A percentile compares a stretch with the other conserved stretches of the same genome.
Evolutionary conservation across 2,888 invertebrate species (phyloP).

Genomic region (Stegana nigrithorax): DNA sequence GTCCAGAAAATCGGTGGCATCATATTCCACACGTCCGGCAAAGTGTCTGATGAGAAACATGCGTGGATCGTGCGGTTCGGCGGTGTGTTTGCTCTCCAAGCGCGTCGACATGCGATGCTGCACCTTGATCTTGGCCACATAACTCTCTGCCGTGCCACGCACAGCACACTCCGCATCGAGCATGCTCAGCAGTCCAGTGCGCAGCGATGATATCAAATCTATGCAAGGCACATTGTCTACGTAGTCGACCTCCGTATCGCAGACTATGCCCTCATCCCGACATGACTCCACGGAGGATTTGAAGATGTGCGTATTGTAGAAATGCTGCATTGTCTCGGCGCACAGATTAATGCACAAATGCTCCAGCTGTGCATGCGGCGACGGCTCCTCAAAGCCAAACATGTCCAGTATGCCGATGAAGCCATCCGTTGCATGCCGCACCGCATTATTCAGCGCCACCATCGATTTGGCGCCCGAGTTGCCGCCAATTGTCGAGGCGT

Average conservation of each 20-base stretch:
- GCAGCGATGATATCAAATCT: constrained; percentile 91
- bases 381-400: constrained; percentile 96
- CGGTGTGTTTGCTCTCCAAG: constrained; percentile 77
- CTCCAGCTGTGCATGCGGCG: constrained; percentile 86
- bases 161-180: constrained; percentile 92
- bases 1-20: constrained; percentile 88
- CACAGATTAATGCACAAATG: constrained; percentile 95
- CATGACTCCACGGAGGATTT: constrained; percentile 94
- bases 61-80: constrained; percentile 82
- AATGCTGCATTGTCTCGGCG: constrained; percentile 97
- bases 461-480: constrained; percentile 89
- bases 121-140: constrained; percentile 81
- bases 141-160: constrained; percentile 82
- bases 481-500: constrained; percentile 84
- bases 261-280: constrained; percentile 90
- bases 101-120: constrained; percentile 87
- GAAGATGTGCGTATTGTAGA: constrained; percentile 97
- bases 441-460: constrained; percentile 92
- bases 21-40: constrained; percentile 87
- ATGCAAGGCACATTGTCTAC: constrained; percentile 95
- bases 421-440: constrained; percentile 92
- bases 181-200: constrained; percentile 91
- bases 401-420: constrained; percentile 96
- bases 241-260: constrained; percentile 91
- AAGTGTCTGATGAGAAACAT: constrained; percentile 93